A percentile compares a stretch with the other conserved stretches of the same genome.
These are phyloP conservation scores for Fragum fragum DNA, from an alignment of 2,888 invertebrate genomes.

Conservation along the genomic window DNA sequence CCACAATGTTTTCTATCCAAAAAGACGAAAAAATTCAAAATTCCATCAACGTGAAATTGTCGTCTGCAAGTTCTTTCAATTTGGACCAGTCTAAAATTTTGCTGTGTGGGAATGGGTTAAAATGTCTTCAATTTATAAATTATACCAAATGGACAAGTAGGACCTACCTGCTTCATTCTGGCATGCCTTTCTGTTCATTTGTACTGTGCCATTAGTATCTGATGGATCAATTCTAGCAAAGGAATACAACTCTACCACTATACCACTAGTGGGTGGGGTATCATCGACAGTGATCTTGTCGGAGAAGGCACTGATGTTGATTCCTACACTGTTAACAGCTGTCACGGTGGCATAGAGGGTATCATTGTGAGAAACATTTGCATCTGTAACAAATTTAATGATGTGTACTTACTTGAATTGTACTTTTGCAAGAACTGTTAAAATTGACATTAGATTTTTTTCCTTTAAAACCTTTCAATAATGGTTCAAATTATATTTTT, in stretches of 20 bases:
- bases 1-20: no score
- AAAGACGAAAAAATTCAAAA: no score
- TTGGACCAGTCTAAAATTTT: no score
- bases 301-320: conserved; percentile 59
- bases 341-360: conserved; percentile 65
- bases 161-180: conserved; percentile 55
- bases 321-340: conserved; percentile 66
- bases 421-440: no score
- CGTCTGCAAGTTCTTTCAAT: no score
- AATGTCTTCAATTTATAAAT: no score
- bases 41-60: no score
- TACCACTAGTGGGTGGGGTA: conserved; percentile 68
- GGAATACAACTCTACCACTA: conserved; percentile 67
- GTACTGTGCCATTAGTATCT: conserved; percentile 44
- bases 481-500: no score
- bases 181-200: conserved; percentile 61
- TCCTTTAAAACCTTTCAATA: no score
- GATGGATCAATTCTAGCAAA: conserved; percentile 51
- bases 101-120: no score
- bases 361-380: conserved; percentile 46
- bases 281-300: conserved; percentile 66
- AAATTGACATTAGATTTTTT: no score
- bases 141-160: not conserved
- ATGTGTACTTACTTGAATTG: no score
- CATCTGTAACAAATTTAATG: conserved; percentile 28